A percentile compares a stretch with the other conserved stretches of the same genome.
Conservation (phyloP, 2,113 vertebrate genomes). For the Esox niger region DNA sequence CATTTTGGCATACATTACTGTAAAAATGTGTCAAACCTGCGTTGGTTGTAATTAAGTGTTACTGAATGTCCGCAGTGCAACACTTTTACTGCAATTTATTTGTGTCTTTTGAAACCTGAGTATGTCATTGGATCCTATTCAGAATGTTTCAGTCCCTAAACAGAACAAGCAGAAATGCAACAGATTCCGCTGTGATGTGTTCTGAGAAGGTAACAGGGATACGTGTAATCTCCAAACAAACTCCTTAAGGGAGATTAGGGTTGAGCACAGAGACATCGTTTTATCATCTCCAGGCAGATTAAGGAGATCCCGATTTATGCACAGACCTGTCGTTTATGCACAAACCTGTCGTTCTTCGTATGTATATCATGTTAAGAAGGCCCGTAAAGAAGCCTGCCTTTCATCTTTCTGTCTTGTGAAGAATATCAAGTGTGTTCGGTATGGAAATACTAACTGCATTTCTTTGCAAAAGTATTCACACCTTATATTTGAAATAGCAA, state of each 20-base stretch:
- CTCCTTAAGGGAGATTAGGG: slow-evolving; percentile 64
- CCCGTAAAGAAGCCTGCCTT: not conserved
- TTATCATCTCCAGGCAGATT: slow-evolving; percentile 45
- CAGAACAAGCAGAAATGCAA: not conserved
- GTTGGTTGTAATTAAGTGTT: no score
- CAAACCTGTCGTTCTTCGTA: not conserved
- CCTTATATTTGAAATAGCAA: not conserved
- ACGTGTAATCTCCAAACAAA: slow-evolving; percentile 58
- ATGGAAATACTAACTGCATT: no score
- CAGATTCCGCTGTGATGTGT: slow-evolving; percentile 1
- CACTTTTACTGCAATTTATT: no score
- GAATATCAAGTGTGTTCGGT: not conserved
- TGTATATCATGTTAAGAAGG: not conserved
- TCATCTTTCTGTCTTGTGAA: not conserved
- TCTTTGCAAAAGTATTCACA: not conserved
- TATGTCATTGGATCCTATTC: not conserved
- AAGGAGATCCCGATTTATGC: slow-evolving; percentile 55
- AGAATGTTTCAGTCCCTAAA: not conserved
- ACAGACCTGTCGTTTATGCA: slow-evolving; percentile 34
- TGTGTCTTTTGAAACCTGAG: not conserved
- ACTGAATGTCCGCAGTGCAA: no score
- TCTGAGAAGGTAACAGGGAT: slow-evolving; percentile 51
- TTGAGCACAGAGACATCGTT: slow-evolving; percentile 54
- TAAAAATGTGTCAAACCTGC: no score
- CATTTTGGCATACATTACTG: no score